phyloP scores from a whole-genome alignment of 2,113 vertebrate genomes.

The Dasypus novemcinctus region DNA sequence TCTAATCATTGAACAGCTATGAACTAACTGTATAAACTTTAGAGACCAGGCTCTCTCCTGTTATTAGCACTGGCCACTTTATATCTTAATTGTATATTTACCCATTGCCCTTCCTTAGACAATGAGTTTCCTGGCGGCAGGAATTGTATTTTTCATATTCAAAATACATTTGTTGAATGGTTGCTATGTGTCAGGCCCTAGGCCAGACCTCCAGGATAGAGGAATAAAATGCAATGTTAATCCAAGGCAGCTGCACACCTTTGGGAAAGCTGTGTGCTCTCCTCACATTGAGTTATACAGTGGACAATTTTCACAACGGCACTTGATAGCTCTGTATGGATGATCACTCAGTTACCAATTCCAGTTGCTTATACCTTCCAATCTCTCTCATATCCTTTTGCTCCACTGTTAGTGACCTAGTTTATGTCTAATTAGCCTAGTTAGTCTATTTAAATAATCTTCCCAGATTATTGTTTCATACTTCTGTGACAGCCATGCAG shows the following conservation, averaged over 20 bases:
- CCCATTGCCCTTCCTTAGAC: neutral
- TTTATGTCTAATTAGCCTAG: neutral
- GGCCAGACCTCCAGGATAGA: neutral
- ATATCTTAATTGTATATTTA: neutral
- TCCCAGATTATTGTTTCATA: neutral
- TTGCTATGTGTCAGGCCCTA: neutral
- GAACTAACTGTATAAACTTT: neutral
- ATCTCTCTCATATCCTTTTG: neutral
- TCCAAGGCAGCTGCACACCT: neutral
- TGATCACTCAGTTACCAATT: neutral
- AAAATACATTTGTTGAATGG: neutral
- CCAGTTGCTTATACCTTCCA: neutral
- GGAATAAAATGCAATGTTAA: neutral
- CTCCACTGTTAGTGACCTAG: neutral
- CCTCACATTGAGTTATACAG: neutral
- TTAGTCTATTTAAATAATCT: slow-evolving; percentile 10
- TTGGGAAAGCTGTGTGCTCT: neutral
- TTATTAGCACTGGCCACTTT: neutral
- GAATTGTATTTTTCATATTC: neutral
- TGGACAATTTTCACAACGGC: neutral
- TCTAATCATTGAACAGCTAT: neutral
- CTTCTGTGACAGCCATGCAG: neutral
- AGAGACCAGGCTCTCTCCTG: neutral
- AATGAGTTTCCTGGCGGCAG: neutral
- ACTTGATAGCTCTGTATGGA: neutral